These are phyloP conservation scores for Hydrozoanthus tunicans DNA, from an alignment of 64 coral and sea anemone genomes.

Conservation along the genomic window DNA sequence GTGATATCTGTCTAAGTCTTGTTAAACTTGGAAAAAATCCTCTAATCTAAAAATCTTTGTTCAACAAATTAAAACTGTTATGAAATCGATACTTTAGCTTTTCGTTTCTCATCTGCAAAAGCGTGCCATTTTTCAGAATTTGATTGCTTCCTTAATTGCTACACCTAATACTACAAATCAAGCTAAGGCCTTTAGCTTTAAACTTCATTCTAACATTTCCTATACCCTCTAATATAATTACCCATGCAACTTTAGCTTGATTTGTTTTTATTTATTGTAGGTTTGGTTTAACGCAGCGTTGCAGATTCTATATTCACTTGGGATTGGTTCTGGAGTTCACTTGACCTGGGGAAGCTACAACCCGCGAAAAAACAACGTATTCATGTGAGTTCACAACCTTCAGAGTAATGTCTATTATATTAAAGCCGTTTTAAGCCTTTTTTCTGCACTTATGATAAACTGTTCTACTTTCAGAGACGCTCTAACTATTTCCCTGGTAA, in stretches of 20 bases:
- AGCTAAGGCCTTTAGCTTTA: not conserved
- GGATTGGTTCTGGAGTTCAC: constrained; percentile 69
- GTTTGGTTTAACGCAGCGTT: constrained; percentile 71
- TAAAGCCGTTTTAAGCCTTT: not conserved
- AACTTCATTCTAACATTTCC: not conserved
- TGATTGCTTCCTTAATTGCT: too few species aligned
- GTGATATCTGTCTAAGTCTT: too few species aligned
- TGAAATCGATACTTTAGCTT: too few species aligned
- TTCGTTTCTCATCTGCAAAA: too few species aligned
- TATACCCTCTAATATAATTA: not conserved
- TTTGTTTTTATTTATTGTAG: constrained; percentile 36
- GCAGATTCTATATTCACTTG: constrained; percentile 71
- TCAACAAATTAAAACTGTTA: too few species aligned
- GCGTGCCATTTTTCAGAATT: too few species aligned
- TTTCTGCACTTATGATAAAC: not conserved
- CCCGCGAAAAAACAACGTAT: not conserved
- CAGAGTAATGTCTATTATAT: too few species aligned
- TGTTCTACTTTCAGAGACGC: constrained; percentile 59
- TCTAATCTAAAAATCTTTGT: too few species aligned
- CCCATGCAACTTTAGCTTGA: too few species aligned
- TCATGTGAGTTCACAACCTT: too few species aligned
- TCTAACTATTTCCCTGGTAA: constrained; percentile 61
- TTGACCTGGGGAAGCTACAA: constrained; percentile 71
- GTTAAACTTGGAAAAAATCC: too few species aligned
- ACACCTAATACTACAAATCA: too few species aligned